Conservation (phyloP, 37 sponge, comb jelly and placozoan genomes). For the Crambe crambe region DNA sequence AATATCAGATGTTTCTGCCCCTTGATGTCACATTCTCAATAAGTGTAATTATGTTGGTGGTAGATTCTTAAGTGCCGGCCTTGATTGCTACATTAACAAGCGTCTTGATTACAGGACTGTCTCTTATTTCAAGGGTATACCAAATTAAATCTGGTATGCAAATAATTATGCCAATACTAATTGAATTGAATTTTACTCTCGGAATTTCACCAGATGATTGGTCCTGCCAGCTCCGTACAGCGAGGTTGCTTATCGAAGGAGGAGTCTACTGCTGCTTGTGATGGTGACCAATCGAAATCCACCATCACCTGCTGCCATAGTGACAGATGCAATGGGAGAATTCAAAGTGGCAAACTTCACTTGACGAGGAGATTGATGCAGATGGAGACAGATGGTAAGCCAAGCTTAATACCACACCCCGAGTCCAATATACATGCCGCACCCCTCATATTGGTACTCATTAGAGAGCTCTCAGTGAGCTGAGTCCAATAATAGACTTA, state of each 20-base stretch:
- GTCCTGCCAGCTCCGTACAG: no score
- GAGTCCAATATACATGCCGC: neutral
- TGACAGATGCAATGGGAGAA: constrained; percentile 7
- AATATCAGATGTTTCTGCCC: no score
- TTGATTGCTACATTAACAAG: no score
- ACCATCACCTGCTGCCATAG: neutral
- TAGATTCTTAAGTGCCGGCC: no score
- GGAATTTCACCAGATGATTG: no score
- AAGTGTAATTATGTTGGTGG: no score
- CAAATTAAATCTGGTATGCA: no score
- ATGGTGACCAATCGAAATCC: neutral
- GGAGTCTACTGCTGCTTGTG: neutral
- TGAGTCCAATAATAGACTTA: neutral
- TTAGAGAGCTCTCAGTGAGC: neutral
- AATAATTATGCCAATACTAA: no score
- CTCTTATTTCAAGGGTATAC: no score
- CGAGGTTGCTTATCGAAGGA: neutral
- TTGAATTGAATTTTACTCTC: no score
- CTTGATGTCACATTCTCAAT: no score
- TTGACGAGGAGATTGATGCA: neutral
- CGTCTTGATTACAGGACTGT: no score
- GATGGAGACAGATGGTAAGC: neutral
- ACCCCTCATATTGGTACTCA: neutral
- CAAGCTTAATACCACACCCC: neutral
- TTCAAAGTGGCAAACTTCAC: neutral